These are phyloP conservation scores for Macrosoma leucophasiata DNA, from an alignment of 2,888 invertebrate genomes.

Conservation along the genomic window DNA sequence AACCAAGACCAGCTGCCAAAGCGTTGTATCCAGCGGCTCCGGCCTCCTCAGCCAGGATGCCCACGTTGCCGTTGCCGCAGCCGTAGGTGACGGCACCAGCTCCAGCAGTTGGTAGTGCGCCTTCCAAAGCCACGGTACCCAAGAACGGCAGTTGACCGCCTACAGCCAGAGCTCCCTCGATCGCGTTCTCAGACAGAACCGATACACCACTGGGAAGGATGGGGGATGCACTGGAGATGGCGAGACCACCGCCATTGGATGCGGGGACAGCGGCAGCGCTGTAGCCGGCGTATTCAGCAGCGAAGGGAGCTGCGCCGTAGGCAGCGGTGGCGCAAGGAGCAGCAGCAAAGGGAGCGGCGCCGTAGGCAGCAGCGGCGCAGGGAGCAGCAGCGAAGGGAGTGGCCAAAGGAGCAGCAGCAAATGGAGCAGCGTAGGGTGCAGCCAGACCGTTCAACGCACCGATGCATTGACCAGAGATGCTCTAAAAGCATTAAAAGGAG, in stretches of 20 bases:
- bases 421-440: constrained; percentile 5
- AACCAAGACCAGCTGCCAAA: constrained; percentile 1
- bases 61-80: constrained; percentile 30
- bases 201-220: constrained; percentile 37
- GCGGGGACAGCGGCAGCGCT: constrained; percentile 21
- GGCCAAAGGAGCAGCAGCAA: constrained; percentile 1
- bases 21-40: constrained; percentile 12
- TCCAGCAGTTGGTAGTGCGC: constrained; percentile 33
- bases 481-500: constrained; percentile 18
- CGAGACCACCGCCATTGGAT: constrained; percentile 21
- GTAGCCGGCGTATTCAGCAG: constrained; percentile 13
- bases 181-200: constrained; percentile 37
- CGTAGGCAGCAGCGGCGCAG: constrained; percentile 3
- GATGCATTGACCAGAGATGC: constrained; percentile 26
- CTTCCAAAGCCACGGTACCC: constrained; percentile 31
- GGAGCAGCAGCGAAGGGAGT: constrained; percentile 13
- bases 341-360: constrained; percentile 8
- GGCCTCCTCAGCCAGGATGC: constrained; percentile 26
- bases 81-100: constrained; percentile 33
- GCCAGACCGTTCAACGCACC: constrained; percentile 12
- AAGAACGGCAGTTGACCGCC: constrained; percentile 24
- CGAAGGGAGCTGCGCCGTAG: constrained; percentile 10
- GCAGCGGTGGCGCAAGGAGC: no score
- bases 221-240: constrained; percentile 32
- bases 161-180: constrained; percentile 25